Evolutionary conservation across 2,888 invertebrate species (phyloP).

Genomic region (Ctenicera cuprea): DNA sequence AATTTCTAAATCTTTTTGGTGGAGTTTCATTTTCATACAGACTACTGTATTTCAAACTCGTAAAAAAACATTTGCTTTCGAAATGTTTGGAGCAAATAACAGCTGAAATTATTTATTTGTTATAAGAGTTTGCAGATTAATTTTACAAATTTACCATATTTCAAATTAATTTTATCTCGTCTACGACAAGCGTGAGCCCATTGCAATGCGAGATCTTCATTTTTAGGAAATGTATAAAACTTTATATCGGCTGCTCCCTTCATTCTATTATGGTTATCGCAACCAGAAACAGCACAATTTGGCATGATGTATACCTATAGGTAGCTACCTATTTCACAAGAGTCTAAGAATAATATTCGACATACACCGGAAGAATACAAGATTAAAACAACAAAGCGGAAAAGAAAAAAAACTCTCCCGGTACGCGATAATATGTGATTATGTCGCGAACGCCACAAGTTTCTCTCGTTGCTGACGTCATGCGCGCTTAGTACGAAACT

Average conservation of each 20-base stretch:
- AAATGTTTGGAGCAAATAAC: slow-evolving; percentile 13
- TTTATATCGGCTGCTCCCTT: too few relatives aligned
- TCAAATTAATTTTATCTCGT: neutral
- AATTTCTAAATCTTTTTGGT: slow-evolving; percentile 1
- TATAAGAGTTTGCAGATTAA: neutral
- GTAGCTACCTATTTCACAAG: too few relatives aligned
- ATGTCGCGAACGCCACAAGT: neutral
- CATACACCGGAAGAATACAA: too few relatives aligned
- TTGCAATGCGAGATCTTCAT: neutral
- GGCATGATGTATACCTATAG: neutral
- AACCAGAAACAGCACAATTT: slow-evolving; percentile 3
- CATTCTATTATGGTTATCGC: neutral
- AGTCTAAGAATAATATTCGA: too few relatives aligned
- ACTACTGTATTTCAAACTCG: neutral
- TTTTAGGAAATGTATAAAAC: too few relatives aligned
- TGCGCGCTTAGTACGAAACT: neutral
- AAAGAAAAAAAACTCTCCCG: neutral
- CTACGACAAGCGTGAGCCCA: slow-evolving; percentile 2
- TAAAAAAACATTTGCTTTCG: slow-evolving; percentile 8
- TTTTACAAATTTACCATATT: too few relatives aligned
- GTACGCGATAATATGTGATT: neutral
- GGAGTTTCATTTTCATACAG: neutral
- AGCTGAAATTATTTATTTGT: neutral
- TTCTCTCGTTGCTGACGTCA: slow-evolving; percentile 13
- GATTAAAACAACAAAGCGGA: too few relatives aligned